phyloP scores from a whole-genome alignment of 2,113 vertebrate species.

The Neolamprologus variostigma region DNA sequence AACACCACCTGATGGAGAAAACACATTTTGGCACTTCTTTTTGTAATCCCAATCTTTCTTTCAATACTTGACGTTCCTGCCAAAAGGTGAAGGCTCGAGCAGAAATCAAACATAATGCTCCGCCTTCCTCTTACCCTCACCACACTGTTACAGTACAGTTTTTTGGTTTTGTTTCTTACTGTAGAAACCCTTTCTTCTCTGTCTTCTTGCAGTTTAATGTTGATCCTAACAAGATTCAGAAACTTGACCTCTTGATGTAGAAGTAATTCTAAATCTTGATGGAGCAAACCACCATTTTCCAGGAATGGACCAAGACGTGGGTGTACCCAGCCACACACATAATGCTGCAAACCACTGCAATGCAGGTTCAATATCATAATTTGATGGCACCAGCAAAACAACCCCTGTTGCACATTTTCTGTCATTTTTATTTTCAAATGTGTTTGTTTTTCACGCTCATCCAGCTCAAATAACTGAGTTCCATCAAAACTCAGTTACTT shows the following conservation, averaged over 20 bases:
- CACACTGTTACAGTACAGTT: neutral
- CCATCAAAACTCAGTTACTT: neutral
- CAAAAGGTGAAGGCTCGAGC: neutral
- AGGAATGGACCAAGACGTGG: neutral
- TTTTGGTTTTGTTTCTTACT: neutral
- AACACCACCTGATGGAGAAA: neutral
- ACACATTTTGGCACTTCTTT: neutral
- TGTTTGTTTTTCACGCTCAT: neutral
- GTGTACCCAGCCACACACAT: neutral
- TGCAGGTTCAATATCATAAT: neutral
- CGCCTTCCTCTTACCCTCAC: neutral
- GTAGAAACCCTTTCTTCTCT: neutral
- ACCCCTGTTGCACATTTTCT: neutral
- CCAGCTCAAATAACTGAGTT: neutral
- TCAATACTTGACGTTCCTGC: neutral
- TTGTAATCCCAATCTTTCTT: neutral
- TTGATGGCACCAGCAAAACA: neutral
- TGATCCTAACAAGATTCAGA: neutral
- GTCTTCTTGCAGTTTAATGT: fast-evolving
- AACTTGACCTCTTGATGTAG: neutral
- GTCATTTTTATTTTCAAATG: neutral
- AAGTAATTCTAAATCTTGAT: neutral
- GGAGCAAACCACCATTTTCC: neutral
- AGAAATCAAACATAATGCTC: neutral
- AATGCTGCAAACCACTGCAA: neutral